Base-by-base conservation (phyloP, 2,797 vertebrate species). In the Lutjanus campechanus region DNA sequence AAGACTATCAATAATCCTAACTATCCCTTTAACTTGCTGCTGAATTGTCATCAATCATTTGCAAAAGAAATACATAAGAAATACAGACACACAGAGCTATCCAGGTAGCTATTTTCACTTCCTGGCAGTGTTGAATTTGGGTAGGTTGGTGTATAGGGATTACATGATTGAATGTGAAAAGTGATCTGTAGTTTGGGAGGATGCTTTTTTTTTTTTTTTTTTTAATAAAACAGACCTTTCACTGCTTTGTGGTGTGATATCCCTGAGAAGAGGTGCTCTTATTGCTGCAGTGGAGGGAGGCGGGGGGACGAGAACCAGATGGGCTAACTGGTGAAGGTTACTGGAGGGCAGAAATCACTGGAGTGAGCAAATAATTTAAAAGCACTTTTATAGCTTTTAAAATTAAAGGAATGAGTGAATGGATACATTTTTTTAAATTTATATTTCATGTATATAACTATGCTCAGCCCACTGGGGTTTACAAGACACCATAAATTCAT, bases 191-290 rank as follows among this genome's bases (percentile, higher is more conserved):
- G 82, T 63, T 56, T 84, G 92, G 88, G 85, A 89, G 90, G 93
- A 85, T 75, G 72, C 76, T 73, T 91, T 93, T 88, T 89, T 76
- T 59, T 7, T 56, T 40, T 88, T 89, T 76, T 40, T 29, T 58
- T 59, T 43, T 62, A 56, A 92, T 95, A 92, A 95, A 96, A 93
- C 92, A 90, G 82, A 85, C 89, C 88, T 93, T 94, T 94, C 88
- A 81, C 88, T 82, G 89, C 71, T 82, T 6, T 85, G 94, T 76
- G 74, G 91, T 88, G 63, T 92, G 96, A 96, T 96, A 96, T 94
- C 94, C 95, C 93, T 96, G 96, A 95, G 96, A 96, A 96, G 91
- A 86, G 60, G 74, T 60, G 77, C 66, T 55, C 62, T 85, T 89
- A 5, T 59, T 61, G 82, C 79, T 88, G 85, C 81, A 85, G 76